Evolutionary conservation across 2,888 invertebrate species (phyloP), one percentile per base, ranked within the genome.

Genomic region (Eueremaeus valkanovi): DNA sequence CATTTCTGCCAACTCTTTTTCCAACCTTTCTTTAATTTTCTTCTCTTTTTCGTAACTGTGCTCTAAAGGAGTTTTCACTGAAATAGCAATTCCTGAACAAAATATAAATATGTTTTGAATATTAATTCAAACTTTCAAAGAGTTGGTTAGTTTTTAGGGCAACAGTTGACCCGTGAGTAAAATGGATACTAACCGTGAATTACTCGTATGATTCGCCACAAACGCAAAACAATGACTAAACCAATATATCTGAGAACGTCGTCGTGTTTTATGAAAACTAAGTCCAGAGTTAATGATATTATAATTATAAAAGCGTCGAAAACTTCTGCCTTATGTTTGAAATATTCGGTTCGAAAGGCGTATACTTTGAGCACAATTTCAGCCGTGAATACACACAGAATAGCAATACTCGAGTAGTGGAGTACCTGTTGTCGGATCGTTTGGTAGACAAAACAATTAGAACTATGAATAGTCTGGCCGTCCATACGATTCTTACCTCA

Each of bases 131-230:
- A 8, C 5, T 36, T 36, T 36, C 5, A 8, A 36, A 36, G 36
- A 36, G 36, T 36, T 36, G 5, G 36, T 36, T 36, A 36, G 11
- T 8, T 8, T 11, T 8, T 36, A 36, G 36, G 11, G 36, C 36
- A 36, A 11, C 5, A 36, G 36, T 11, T 8, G 5, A 51, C 18
- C n/a, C 13, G 42, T 11, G 42, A 18, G 29, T 9, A 40, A 3
- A 27, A 49, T 24, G 55, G 33, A 31, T 75, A 80, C 58, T 79
- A 79, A 85, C 85, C 84, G 80, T 85, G 84, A 8, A 85, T 78
- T 73, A 85, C 83, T 63, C 84, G 80, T 18, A 83, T 82, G 6
- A 85, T 82, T 75, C 85, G 79, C 85, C 85, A 85, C 73, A 85
- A 78, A 74, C 85, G 79, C 6, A 85, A 80, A 9, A 84, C 79